Percentiles rank a stretch among this genome's conserved stretches.
These are phyloP conservation scores for Mythimna ferrago DNA, from an alignment of 2,888 invertebrate genomes.

Conservation along the genomic window DNA sequence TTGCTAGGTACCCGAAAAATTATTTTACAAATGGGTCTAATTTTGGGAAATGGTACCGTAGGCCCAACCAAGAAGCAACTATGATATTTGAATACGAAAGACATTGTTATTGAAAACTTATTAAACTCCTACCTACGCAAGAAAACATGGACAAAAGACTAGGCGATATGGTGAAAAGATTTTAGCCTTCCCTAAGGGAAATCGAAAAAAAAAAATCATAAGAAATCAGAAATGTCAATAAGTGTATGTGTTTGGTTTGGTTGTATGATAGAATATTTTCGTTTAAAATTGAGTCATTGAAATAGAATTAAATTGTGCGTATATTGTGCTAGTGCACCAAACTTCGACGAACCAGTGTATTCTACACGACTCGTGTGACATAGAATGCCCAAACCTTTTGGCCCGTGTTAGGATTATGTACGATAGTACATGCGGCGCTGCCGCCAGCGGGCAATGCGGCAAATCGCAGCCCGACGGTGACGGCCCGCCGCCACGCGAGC, in stretches of 20 bases:
- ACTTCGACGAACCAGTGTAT: slow-evolving; percentile 10
- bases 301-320: slow-evolving; percentile 32
- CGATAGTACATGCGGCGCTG: slow-evolving; percentile 94
- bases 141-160: no score
- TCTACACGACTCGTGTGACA: not conserved
- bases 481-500: slow-evolving; percentile 91
- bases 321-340: slow-evolving; percentile 17
- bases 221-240: slow-evolving; percentile 43
- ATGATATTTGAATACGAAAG: no score
- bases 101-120: no score
- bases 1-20: no score
- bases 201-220: not conserved
- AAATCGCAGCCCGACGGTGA: slow-evolving; percentile 92
- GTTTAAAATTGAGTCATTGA: slow-evolving; percentile 11
- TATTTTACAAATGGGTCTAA: no score
- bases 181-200: no score
- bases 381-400: slow-evolving; percentile 54
- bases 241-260: slow-evolving; percentile 47
- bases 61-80: no score
- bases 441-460: slow-evolving; percentile 92
- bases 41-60: no score
- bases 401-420: slow-evolving; percentile 87
- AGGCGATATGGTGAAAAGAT: no score
- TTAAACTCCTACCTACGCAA: no score
- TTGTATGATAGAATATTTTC: slow-evolving; percentile 36